phyloP scores from a whole-genome alignment of 2,888 invertebrate genomes.

The Chydorus sphaericus region DNA sequence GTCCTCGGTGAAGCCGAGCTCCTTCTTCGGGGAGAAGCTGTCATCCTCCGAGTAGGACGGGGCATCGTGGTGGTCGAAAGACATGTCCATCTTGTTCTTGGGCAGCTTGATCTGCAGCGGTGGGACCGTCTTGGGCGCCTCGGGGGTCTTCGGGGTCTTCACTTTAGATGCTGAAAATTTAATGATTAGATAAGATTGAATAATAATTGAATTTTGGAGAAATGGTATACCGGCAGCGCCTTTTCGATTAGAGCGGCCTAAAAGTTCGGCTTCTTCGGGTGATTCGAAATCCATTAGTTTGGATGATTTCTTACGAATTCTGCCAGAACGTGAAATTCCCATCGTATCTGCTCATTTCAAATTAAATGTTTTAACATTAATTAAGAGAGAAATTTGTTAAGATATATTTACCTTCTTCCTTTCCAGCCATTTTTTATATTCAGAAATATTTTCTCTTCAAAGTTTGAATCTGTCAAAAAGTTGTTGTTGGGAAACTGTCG shows the following conservation, averaged over 20 bases:
- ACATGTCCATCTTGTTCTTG: too few species aligned
- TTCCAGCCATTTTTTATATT: too few species aligned
- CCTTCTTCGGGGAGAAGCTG: not conserved
- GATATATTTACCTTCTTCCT: too few species aligned
- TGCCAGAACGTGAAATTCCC: conserved; percentile 73
- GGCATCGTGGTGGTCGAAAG: too few species aligned
- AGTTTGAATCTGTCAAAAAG: too few species aligned
- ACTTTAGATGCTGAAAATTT: conserved; percentile 11
- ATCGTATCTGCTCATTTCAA: conserved; percentile 45
- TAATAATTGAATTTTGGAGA: conserved; percentile 5
- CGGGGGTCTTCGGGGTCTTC: conserved; percentile 20
- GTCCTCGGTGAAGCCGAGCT: conserved; percentile 1
- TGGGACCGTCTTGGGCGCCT: not conserved
- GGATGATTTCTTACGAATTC: conserved; percentile 86
- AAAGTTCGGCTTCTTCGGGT: conserved; percentile 58
- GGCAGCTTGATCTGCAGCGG: not conserved
- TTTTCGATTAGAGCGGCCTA: too few species aligned
- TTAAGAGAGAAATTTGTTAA: too few species aligned
- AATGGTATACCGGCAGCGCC: too few species aligned
- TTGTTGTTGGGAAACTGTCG: too few species aligned
- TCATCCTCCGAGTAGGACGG: too few species aligned
- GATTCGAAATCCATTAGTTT: conserved; percentile 87
- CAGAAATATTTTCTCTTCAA: too few species aligned
- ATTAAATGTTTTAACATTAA: too few species aligned
- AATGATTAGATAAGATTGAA: not conserved